Conservation (phyloP, 2,113 vertebrate species). For the Arenaria interpres region DNA sequence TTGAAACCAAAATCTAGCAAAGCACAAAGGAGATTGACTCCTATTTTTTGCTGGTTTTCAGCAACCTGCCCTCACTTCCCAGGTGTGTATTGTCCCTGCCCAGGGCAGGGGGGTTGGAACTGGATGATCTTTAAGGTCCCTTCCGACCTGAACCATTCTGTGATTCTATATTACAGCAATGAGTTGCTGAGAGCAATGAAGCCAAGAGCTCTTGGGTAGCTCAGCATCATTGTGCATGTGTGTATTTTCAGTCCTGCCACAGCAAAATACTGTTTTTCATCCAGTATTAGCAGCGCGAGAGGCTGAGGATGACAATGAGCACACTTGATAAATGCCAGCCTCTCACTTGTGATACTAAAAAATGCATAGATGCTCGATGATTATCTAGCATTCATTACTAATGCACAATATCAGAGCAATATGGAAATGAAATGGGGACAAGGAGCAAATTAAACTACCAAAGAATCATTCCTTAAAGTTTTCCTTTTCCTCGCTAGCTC, state of each 20-base stretch:
- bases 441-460: background rate
- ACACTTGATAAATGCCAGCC: background rate
- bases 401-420: background rate
- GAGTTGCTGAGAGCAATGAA: background rate
- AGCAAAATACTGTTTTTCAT: background rate
- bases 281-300: background rate
- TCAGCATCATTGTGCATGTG: background rate
- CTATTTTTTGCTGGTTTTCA: too few species aligned
- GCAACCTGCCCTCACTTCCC: too few species aligned
- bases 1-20: background rate
- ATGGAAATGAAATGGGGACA: background rate
- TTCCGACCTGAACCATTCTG: too few species aligned
- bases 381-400: background rate
- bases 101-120: too few species aligned
- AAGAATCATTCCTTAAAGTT: background rate
- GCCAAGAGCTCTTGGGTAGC: background rate
- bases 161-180: background rate
- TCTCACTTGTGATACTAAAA: background rate
- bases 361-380: background rate
- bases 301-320: background rate
- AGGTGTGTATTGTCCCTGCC: too few species aligned
- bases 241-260: background rate
- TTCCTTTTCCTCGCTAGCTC: background rate
- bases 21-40: background rate
- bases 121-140: too few species aligned